Base-by-base conservation (phyloP, 2,888 invertebrate species). In the Girardia tigrina region DNA sequence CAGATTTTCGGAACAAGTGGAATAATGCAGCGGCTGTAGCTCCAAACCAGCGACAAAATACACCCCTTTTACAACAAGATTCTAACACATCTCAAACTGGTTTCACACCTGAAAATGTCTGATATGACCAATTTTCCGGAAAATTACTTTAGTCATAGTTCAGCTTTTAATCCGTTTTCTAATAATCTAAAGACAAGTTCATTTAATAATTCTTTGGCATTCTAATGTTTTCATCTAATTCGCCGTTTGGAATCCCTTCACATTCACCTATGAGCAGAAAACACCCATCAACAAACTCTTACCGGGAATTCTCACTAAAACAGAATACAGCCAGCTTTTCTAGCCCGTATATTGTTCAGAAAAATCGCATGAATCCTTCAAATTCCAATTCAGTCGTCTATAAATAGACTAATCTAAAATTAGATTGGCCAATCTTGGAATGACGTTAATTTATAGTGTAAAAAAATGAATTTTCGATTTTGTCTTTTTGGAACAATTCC, bases 151-250 rank as follows among this genome's bases (percentile, higher is more conserved):
- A 56, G 56, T 56, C 56, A 56, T 23, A 56, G 23, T 56, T 56
- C 56, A 20, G 56, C 56, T 20, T 56, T 56, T n/a, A 56, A 56
- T 56, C 56, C 56, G n/a, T 56, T 56, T 16, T 2, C 56, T 8
- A 56, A 4, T 56, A 56, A 56, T 56, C n/a, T 4, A 4, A 56
- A 12, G n/a, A 23, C 56, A 4, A 56, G 56, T 23, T 56, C 56
- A 56, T n/a, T n/a, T n/a, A 56, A 56, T 23, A 56, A 4, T 56
- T 56, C 56, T 56, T 56, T 56, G n/a, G 56, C 56, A 56, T 56
- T 56, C 56, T 23, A 8, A 56, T 56, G 56, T 56, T 56, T 56
- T 56, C 56, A 8, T 56, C 56, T 23, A 56, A 56, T n/a, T 20
- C n/a, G 6, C 56, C 56, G n/a, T 56, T 56, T 56, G 56, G 56